Evolutionary conservation across 2,888 invertebrate species (phyloP).

Genomic region (Latrodectus elegans): DNA sequence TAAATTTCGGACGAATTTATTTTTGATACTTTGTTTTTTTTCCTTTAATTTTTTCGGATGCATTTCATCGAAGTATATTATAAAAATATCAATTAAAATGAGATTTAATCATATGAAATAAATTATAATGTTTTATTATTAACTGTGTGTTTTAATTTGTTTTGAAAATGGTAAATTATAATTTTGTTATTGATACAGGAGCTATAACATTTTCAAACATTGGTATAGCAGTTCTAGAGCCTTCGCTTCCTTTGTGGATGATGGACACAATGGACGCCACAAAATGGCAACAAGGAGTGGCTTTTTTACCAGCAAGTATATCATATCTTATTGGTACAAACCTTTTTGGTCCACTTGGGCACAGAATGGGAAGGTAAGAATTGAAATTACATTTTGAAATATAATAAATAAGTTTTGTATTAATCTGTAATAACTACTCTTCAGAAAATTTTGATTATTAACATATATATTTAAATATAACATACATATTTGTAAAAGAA

Average conservation of each 20-base stretch:
- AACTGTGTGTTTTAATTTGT: not conserved
- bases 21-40: no score
- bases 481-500: no score
- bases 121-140: not conserved
- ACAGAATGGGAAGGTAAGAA: constrained; percentile 87
- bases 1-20: no score
- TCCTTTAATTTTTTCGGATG: no score
- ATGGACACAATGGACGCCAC: constrained; percentile 97
- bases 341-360: constrained; percentile 97
- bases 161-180: not conserved
- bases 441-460: no score
- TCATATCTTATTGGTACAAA: constrained; percentile 98
- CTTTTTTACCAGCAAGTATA: constrained; percentile 96
- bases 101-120: not conserved
- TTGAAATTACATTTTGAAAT: no score
- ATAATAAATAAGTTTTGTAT: no score
- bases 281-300: constrained; percentile 90
- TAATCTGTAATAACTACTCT: no score
- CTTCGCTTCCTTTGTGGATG: constrained; percentile 99
- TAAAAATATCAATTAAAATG: not conserved
- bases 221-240: constrained; percentile 99
- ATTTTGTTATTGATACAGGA: constrained; percentile 77
- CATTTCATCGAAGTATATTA: no score
- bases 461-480: no score
- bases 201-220: constrained; percentile 98